Percentiles rank a stretch among this genome's conserved stretches.
Evolutionary conservation across 1,140 invertebrate species (phyloP).

Genomic region (Trachelipus rathkii): DNA sequence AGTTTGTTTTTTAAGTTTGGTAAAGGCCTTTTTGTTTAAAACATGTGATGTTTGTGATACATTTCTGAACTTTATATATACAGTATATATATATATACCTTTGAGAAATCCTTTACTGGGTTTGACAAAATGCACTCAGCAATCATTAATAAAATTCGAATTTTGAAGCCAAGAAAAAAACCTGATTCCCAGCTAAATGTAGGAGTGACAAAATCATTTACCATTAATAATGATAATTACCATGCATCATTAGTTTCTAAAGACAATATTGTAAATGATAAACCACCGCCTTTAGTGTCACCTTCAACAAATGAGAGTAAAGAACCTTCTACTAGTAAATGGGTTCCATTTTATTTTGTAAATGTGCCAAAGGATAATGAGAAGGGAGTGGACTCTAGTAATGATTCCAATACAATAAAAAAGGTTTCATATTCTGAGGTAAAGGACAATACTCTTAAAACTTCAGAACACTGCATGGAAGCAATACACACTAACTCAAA

Average conservation of each 20-base stretch:
- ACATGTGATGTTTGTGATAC: too few species aligned
- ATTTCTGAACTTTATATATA: too few species aligned
- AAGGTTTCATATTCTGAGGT: too few species aligned
- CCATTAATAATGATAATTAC: conserved; percentile 2
- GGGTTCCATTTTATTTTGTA: conserved; percentile 4
- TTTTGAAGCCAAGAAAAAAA: neutral
- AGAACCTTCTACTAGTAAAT: neutral
- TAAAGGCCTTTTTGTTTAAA: neutral
- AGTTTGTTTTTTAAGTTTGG: conserved; percentile 4
- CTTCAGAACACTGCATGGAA: too few species aligned
- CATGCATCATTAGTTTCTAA: neutral
- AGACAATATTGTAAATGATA: neutral
- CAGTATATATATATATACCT: too few species aligned
- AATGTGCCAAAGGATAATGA: neutral
- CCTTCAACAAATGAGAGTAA: neutral
- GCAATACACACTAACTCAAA: too few species aligned
- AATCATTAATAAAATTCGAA: neutral
- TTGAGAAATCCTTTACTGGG: too few species aligned
- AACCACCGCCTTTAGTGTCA: neutral
- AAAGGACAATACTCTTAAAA: too few species aligned
- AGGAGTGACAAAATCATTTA: neutral
- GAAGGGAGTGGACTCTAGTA: neutral
- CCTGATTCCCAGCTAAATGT: neutral
- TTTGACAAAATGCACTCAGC: neutral
- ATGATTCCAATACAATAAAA: neutral